phyloP scores from a whole-genome alignment of 64 coral and sea anemone genomes.

The Stylophora pistillata region DNA sequence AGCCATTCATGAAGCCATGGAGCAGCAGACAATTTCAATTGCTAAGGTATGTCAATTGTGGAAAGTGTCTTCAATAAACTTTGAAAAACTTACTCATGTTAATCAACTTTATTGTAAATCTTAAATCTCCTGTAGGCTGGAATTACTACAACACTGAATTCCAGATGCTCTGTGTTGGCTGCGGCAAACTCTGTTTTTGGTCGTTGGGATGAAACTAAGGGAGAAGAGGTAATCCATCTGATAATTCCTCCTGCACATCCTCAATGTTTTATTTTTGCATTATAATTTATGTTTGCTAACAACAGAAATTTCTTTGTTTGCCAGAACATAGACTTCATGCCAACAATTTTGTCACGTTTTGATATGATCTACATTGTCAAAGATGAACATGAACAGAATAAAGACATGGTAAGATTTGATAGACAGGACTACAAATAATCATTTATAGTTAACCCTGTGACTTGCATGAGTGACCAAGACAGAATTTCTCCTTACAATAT shows the following conservation, averaged over 20 bases:
- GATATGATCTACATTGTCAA: slow-evolving; percentile 99
- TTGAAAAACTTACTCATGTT: no score
- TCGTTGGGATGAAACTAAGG: slow-evolving; percentile 99
- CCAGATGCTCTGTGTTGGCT: slow-evolving; percentile 94
- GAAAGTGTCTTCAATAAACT: no score
- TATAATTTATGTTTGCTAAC: background rate
- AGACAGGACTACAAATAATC: no score
- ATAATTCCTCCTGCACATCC: no score
- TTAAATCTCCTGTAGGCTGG: slow-evolving; percentile 77
- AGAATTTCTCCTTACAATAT: no score
- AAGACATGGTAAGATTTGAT: slow-evolving; percentile 94
- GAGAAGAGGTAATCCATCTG: slow-evolving; percentile 67
- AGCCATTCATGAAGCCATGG: slow-evolving; percentile 99
- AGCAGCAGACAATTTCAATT: slow-evolving; percentile 99
- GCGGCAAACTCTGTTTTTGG: slow-evolving; percentile 99
- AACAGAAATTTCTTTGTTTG: background rate
- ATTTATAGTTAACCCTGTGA: no score
- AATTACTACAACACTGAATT: slow-evolving; percentile 96
- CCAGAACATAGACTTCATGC: slow-evolving; percentile 99
- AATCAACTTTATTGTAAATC: background rate
- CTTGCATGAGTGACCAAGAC: no score
- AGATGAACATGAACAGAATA: slow-evolving; percentile 96
- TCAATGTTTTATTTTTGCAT: no score
- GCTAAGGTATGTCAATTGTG: slow-evolving; percentile 70
- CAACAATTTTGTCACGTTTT: slow-evolving; percentile 98